Percentiles rank a stretch among this genome's conserved stretches.
Conservation (phyloP, 2,797 vertebrate genomes). For the Acanthornis magna region DNA sequence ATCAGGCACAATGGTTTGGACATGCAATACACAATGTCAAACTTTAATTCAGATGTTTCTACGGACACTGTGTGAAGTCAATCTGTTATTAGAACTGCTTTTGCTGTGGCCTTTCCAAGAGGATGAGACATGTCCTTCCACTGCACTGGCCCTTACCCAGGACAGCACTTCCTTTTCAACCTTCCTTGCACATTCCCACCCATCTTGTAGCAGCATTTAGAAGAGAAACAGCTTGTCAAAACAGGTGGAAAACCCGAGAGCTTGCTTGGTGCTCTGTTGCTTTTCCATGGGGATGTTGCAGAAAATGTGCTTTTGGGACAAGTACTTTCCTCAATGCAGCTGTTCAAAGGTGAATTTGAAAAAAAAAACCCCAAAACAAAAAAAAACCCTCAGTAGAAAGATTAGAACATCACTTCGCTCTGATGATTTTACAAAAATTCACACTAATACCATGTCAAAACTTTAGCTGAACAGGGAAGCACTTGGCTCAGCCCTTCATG, state of each 20-base stretch:
- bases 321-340: neutral
- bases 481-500: too few relatives aligned
- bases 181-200: neutral
- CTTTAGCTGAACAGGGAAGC: neutral
- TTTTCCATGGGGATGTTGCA: neutral
- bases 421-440: neutral
- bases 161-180: neutral
- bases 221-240: neutral
- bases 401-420: neutral
- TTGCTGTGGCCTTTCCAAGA: neutral
- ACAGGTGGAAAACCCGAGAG: neutral
- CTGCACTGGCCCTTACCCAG: neutral
- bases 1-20: neutral
- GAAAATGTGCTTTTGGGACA: neutral
- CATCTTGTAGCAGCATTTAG: neutral
- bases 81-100: neutral
- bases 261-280: neutral
- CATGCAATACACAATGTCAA: neutral
- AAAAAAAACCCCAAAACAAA: neutral
- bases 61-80: neutral
- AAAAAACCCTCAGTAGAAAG: neutral
- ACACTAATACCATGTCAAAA: neutral
- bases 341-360: neutral
- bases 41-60: neutral
- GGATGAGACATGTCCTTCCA: neutral